phyloP scores from a whole-genome alignment of 1,140 invertebrate species.

The Eurosta solidaginis region DNA sequence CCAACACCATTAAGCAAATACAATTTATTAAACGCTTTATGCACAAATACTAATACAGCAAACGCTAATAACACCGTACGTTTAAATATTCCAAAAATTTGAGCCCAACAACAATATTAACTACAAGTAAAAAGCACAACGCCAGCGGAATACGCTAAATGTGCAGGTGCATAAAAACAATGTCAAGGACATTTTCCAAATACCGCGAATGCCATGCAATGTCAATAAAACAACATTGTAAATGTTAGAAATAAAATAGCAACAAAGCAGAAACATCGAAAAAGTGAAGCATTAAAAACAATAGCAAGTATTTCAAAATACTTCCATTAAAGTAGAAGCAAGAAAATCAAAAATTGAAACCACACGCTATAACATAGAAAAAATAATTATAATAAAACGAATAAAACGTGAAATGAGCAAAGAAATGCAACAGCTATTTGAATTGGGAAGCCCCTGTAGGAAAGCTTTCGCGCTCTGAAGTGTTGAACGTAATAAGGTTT shows the following conservation, averaged over 20 bases:
- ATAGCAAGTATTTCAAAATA: not conserved
- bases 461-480: too few relatives aligned
- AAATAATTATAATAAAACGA: not conserved
- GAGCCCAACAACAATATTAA: not conserved
- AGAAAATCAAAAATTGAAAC: not conserved
- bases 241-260: not conserved
- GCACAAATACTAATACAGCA: too few relatives aligned
- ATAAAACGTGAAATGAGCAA: conserved; percentile 16
- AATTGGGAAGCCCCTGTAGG: not conserved
- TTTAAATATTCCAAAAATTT: too few relatives aligned
- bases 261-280: not conserved
- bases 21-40: too few relatives aligned
- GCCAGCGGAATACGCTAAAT: not conserved
- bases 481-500: too few relatives aligned
- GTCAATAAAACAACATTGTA: not conserved
- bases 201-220: not conserved
- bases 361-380: conserved; percentile 15
- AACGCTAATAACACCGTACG: too few relatives aligned
- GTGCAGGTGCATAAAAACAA: conserved; percentile 1
- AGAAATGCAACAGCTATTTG: not conserved
- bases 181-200: conserved; percentile 10
- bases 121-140: not conserved
- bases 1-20: too few relatives aligned
- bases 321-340: not conserved
- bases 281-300: not conserved